These are phyloP conservation scores for Xestia sexstrigata DNA, from an alignment of 2,888 invertebrate genomes.

Conservation along the genomic window DNA sequence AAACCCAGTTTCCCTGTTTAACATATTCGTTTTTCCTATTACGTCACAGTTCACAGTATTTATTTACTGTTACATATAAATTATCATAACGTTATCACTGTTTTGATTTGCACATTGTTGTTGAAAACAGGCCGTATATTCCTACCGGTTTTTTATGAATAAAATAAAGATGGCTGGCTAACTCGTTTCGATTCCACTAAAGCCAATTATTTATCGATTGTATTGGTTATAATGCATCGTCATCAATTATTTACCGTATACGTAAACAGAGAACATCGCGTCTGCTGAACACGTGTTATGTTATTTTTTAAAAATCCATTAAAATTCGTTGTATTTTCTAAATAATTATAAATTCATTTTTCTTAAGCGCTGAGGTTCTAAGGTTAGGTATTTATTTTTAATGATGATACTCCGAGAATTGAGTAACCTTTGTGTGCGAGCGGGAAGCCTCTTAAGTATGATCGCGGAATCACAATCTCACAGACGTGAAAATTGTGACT, in stretches of 20 bases:
- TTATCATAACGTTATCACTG: conserved; percentile 57
- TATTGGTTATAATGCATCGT: conserved; percentile 29
- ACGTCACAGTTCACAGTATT: conserved; percentile 46
- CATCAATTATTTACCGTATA: conserved; percentile 53
- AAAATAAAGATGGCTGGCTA: conserved; percentile 33
- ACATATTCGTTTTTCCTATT: conserved; percentile 56
- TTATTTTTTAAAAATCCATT: conserved; percentile 1
- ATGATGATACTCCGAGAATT: conserved; percentile 92
- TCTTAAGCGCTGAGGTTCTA: neutral
- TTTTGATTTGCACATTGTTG: conserved; percentile 45
- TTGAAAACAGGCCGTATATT: conserved; percentile 25
- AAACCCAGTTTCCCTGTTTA: conserved; percentile 49
- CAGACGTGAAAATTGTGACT: conserved; percentile 74
- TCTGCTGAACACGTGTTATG: conserved; percentile 24
- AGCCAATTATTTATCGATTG: conserved; percentile 43
- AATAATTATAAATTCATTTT: conserved; percentile 25
- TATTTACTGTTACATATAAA: conserved; percentile 46
- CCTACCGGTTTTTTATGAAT: conserved; percentile 31
- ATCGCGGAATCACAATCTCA: neutral
- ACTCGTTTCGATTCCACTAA: conserved; percentile 30
- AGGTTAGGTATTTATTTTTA: conserved; percentile 6
- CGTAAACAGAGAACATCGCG: conserved; percentile 29
- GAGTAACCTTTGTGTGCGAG: conserved; percentile 78
- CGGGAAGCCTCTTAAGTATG: conserved; percentile 77
- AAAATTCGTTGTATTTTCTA: conserved; percentile 1